Evolutionary conservation across 2,113 vertebrate species (phyloP).

Genomic region (Chionomys nivalis): DNA sequence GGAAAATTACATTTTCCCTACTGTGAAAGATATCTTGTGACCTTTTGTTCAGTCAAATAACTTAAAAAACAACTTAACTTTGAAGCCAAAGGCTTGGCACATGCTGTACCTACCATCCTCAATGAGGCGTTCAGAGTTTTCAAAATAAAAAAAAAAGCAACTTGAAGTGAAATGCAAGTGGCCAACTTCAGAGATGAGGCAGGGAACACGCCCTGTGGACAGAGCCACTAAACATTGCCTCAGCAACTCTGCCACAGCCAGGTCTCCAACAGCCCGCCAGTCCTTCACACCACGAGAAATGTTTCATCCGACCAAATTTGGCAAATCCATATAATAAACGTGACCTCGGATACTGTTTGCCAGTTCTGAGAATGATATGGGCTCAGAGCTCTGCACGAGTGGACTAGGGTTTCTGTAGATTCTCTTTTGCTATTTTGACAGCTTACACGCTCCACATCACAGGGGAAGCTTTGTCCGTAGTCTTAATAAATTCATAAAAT

Average conservation of each 20-base stretch:
- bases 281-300: neutral
- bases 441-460: neutral
- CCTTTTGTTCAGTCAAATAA: constrained; percentile 73
- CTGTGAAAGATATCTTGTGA: constrained; percentile 60
- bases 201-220: neutral
- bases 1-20: constrained; percentile 75
- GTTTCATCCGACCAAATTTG: neutral
- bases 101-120: constrained; percentile 6
- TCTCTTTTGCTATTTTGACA: constrained; percentile 11
- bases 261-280: neutral
- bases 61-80: constrained; percentile 71
- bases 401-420: neutral
- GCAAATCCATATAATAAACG: neutral
- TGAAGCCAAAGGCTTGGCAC: constrained; percentile 68
- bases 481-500: constrained; percentile 44
- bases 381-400: neutral
- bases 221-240: neutral
- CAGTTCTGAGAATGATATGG: neutral
- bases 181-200: constrained; percentile 9
- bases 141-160: constrained; percentile 37
- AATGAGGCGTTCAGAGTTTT: constrained; percentile 56
- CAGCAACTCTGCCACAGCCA: neutral
- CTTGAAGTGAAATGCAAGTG: constrained; percentile 42
- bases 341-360: neutral
- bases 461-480: neutral